Conservation (phyloP, 1,140 invertebrate genomes). For the Formica selysi region DNA sequence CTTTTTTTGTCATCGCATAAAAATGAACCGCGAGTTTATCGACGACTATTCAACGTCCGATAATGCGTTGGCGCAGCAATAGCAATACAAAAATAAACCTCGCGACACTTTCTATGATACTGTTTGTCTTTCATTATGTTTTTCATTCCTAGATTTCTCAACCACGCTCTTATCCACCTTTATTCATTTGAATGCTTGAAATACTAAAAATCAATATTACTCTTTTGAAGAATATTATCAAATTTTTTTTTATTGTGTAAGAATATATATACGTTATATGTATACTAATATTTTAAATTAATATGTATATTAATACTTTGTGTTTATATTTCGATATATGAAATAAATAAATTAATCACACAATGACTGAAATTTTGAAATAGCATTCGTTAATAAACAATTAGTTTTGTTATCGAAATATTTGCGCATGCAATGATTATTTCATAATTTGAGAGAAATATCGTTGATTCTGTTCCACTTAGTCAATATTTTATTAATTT, state of each 20-base stretch:
- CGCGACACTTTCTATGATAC: constrained; percentile 10
- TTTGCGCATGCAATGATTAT: constrained; percentile 28
- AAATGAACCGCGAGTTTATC: constrained; percentile 52
- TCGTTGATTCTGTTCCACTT: neutral
- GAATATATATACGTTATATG: no score
- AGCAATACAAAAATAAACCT: constrained; percentile 38
- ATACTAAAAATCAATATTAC: no score
- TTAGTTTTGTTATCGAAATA: constrained; percentile 30
- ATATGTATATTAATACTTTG: neutral
- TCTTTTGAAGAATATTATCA: no score
- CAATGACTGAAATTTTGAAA: constrained; percentile 23
- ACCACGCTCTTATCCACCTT: neutral
- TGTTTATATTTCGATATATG: neutral
- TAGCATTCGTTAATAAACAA: constrained; percentile 52
- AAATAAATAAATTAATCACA: constrained; percentile 1
- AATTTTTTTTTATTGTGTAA: no score
- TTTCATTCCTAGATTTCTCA: neutral
- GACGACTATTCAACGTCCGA: constrained; percentile 29
- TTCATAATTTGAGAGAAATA: constrained; percentile 9
- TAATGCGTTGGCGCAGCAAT: constrained; percentile 40
- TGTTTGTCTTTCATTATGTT: constrained; percentile 29
- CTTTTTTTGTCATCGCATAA: constrained; percentile 28
- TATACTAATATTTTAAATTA: neutral
- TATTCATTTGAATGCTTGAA: neutral
- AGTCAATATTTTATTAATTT: constrained; percentile 22